Percentiles rank a stretch among this genome's conserved stretches.
These are phyloP conservation scores for Drosophila azteca DNA, from an alignment of 1,140 invertebrate species.

Conservation along the genomic window DNA sequence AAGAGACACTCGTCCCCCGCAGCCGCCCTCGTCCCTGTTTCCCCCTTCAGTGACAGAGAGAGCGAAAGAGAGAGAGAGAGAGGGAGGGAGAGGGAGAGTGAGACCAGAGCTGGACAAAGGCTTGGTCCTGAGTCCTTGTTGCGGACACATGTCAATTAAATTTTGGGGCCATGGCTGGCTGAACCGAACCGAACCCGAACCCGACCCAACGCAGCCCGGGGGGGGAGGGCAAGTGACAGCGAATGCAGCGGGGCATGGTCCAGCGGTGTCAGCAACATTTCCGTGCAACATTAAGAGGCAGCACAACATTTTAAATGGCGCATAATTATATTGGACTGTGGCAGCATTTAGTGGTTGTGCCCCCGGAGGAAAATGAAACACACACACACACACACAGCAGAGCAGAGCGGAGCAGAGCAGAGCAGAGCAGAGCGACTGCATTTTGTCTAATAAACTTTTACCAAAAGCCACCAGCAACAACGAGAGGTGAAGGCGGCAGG, in stretches of 20 bases:
- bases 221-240: background rate
- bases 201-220: too few relatives aligned
- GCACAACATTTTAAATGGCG: slow-evolving; percentile 67
- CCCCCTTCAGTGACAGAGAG: background rate
- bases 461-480: slow-evolving; percentile 53
- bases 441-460: slow-evolving; percentile 76
- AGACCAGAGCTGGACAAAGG: slow-evolving; percentile 18
- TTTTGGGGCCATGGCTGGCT: slow-evolving; percentile 59
- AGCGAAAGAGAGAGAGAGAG: background rate
- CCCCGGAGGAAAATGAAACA: slow-evolving; percentile 39
- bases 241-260: slow-evolving; percentile 41
- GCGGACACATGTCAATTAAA: slow-evolving; percentile 74
- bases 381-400: slow-evolving; percentile 15
- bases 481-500: background rate
- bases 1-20: too few relatives aligned
- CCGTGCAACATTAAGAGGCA: slow-evolving; percentile 59
- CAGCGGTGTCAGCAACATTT: slow-evolving; percentile 27
- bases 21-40: too few relatives aligned
- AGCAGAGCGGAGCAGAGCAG: background rate
- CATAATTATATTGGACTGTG: slow-evolving; percentile 77
- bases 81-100: too few relatives aligned
- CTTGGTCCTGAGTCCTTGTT: slow-evolving; percentile 28
- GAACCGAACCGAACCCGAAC: slow-evolving; percentile 11
- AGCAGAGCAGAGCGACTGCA: slow-evolving; percentile 19
- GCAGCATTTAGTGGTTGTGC: slow-evolving; percentile 58